phyloP scores from a whole-genome alignment of 2,797 vertebrate genomes.

The Trachops cirrhosus region DNA sequence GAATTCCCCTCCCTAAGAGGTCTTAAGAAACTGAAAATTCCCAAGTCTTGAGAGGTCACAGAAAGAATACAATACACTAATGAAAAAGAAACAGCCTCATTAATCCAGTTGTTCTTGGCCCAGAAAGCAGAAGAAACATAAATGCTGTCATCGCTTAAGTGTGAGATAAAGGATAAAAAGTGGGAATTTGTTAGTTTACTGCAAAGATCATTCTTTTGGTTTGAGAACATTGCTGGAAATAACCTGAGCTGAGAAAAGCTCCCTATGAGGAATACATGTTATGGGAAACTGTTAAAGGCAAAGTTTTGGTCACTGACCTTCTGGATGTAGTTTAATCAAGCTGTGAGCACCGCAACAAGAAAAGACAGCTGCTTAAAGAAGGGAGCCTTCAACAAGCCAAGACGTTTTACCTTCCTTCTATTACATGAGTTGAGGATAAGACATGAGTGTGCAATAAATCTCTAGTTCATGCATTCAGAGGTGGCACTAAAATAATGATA shows the following conservation, averaged over 20 bases:
- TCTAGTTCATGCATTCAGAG: constrained; percentile 73
- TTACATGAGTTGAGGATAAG: constrained; percentile 75
- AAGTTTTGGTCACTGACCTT: constrained; percentile 84
- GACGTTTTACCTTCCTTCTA: constrained; percentile 77
- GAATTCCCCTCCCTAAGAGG: constrained; percentile 69
- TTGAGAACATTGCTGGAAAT: constrained; percentile 86
- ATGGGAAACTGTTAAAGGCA: constrained; percentile 84
- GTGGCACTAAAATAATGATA: constrained; percentile 73
- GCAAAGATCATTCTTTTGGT: constrained; percentile 80
- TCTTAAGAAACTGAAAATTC: constrained; percentile 77
- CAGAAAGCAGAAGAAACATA: constrained; percentile 83
- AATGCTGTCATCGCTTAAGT: constrained; percentile 81
- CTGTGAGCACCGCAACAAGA: constrained; percentile 62
- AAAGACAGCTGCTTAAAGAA: constrained; percentile 62
- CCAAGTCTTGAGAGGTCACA: constrained; percentile 80
- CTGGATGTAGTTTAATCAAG: constrained; percentile 81
- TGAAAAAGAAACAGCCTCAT: constrained; percentile 80
- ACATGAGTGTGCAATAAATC: constrained; percentile 78
- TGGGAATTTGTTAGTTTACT: constrained; percentile 84
- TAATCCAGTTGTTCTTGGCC: constrained; percentile 83
- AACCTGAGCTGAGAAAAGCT: constrained; percentile 84
- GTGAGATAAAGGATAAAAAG: constrained; percentile 84
- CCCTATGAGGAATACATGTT: constrained; percentile 81
- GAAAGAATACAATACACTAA: constrained; percentile 81
- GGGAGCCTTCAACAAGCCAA: constrained; percentile 64